These are phyloP conservation scores for Parotocinclus haroldoi DNA, from an alignment of 2,797 vertebrate genomes.

Conservation along the genomic window DNA sequence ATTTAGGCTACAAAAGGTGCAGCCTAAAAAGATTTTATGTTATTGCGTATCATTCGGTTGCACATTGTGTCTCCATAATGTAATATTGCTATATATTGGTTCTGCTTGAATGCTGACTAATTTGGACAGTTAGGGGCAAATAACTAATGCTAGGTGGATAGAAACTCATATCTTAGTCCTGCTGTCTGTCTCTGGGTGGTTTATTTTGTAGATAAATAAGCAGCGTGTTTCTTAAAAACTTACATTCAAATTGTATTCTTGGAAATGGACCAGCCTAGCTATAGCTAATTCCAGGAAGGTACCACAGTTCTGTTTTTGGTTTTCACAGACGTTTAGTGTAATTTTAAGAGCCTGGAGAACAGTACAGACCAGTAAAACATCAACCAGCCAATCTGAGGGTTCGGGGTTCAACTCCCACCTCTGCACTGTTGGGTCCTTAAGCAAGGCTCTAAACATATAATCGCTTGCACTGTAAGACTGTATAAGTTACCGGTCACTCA, in stretches of 20 bases:
- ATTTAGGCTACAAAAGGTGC: slow-evolving; percentile 32
- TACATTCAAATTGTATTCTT: not conserved
- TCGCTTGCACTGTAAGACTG: too few relatives aligned
- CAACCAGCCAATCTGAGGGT: too few relatives aligned
- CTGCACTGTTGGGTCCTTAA: too few relatives aligned
- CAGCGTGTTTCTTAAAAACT: slow-evolving; percentile 17
- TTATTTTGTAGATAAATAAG: slow-evolving; percentile 22
- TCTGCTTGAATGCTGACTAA: slow-evolving; percentile 42
- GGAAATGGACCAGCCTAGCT: not conserved
- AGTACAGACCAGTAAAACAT: too few relatives aligned
- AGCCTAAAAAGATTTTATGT: slow-evolving; percentile 48
- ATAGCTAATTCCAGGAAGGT: not conserved
- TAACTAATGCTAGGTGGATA: slow-evolving; percentile 28
- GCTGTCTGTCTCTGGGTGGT: slow-evolving; percentile 17
- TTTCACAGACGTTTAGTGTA: too few relatives aligned
- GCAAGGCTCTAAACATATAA: too few relatives aligned
- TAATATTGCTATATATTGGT: slow-evolving; percentile 28
- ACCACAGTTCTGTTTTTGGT: too few relatives aligned
- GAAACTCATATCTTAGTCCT: slow-evolving; percentile 28
- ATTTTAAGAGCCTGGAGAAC: too few relatives aligned
- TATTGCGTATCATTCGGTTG: slow-evolving; percentile 37
- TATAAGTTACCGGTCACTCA: too few relatives aligned
- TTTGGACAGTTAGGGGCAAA: slow-evolving; percentile 31
- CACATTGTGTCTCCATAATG: slow-evolving; percentile 27
- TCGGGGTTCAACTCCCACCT: too few relatives aligned